Conservation (phyloP, 2,888 invertebrate species). For the Pseudanteris insignis region DNA sequence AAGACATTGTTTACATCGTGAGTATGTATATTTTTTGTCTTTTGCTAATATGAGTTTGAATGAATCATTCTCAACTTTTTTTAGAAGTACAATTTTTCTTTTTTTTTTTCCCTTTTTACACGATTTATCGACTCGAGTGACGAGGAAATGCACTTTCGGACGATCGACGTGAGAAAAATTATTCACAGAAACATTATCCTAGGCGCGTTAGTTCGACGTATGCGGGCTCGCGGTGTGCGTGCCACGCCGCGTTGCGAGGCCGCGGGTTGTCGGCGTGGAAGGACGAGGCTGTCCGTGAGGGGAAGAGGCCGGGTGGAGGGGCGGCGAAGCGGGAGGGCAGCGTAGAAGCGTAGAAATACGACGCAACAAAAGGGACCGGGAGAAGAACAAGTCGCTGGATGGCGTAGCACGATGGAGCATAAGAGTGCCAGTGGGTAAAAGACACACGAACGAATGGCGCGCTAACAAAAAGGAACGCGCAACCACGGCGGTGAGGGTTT, state of each 20-base stretch:
- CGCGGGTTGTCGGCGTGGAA: slow-evolving; percentile 10
- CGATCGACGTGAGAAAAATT: not conserved
- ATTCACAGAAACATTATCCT: slow-evolving; percentile 7
- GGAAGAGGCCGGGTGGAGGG: not conserved
- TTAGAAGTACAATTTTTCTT: too few relatives aligned
- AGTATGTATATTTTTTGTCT: too few relatives aligned
- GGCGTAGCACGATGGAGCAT: slow-evolving; percentile 35
- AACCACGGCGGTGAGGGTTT: slow-evolving; percentile 8
- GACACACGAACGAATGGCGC: slow-evolving; percentile 37
- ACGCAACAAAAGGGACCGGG: slow-evolving; percentile 37
- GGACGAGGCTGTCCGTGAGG: too few relatives aligned
- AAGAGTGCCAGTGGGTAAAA: slow-evolving; percentile 45
- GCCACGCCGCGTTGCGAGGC: slow-evolving; percentile 26
- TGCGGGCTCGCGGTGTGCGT: slow-evolving; percentile 22
- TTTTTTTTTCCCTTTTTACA: too few relatives aligned
- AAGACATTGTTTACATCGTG: too few relatives aligned
- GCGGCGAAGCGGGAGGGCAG: slow-evolving; percentile 12
- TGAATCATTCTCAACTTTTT: too few relatives aligned
- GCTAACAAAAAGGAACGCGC: slow-evolving; percentile 17
- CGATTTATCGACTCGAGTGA: too few relatives aligned
- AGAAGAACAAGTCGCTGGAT: slow-evolving; percentile 28
- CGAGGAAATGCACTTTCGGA: too few relatives aligned
- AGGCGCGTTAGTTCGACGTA: slow-evolving; percentile 11
- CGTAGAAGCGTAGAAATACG: slow-evolving; percentile 28
- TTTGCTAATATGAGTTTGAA: too few relatives aligned